A percentile compares a stretch with the other conserved stretches of the same genome.
phyloP scores from a whole-genome alignment of 2,888 invertebrate genomes.

The Andrena hattorfiana region DNA sequence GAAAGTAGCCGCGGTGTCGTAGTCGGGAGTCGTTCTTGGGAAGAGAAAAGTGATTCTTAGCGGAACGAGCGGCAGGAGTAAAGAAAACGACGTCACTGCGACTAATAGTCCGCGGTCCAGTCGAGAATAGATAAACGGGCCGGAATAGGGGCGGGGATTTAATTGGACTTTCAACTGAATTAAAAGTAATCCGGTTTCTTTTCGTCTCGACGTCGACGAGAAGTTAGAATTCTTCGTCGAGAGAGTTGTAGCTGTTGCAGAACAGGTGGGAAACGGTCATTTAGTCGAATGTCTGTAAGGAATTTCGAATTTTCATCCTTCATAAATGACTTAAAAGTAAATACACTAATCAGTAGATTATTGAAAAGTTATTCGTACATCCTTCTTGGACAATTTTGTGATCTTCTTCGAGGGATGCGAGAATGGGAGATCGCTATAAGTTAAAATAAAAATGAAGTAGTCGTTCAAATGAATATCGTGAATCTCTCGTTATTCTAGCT shows the following conservation, averaged over 20 bases:
- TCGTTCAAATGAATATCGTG: too few species aligned
- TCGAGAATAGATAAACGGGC: constrained; percentile 34
- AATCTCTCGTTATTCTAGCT: too few species aligned
- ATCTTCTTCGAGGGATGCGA: too few species aligned
- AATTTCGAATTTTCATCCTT: background rate
- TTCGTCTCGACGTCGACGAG: background rate
- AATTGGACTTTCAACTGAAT: constrained; percentile 39
- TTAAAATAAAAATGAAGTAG: too few species aligned
- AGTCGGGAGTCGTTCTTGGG: constrained; percentile 35
- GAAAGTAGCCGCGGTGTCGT: constrained; percentile 40
- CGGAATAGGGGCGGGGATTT: background rate
- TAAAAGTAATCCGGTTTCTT: constrained; percentile 27
- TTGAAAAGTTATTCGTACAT: too few species aligned
- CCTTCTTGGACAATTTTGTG: too few species aligned
- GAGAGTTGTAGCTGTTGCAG: background rate
- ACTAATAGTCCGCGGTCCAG: constrained; percentile 26
- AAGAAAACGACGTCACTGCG: constrained; percentile 21
- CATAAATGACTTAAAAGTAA: background rate
- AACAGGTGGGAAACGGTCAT: background rate
- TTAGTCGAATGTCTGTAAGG: background rate
- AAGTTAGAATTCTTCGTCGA: background rate
- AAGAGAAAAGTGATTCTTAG: constrained; percentile 34
- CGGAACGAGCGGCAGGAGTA: background rate
- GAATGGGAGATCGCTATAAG: too few species aligned
- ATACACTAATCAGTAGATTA: too few species aligned